Conservation (phyloP, 1,140 invertebrate species). For the Drosophila micromelanica region DNA sequence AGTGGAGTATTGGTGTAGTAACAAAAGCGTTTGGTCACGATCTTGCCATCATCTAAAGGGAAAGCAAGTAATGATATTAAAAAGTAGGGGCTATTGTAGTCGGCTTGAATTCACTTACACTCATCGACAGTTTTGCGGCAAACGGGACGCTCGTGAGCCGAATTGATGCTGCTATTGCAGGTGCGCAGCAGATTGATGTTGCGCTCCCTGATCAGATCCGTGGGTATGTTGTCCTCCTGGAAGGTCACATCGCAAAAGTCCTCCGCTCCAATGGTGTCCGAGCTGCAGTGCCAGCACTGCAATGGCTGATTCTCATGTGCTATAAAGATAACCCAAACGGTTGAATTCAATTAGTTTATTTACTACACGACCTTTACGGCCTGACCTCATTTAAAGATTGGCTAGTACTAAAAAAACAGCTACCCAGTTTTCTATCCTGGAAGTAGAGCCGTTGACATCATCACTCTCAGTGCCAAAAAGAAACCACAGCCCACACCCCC, state of each 20-base stretch:
- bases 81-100: background rate
- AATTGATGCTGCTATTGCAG: slow-evolving; percentile 77
- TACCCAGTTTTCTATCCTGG: background rate
- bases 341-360: slow-evolving; percentile 15
- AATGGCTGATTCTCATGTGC: slow-evolving; percentile 56
- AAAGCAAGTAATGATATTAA: background rate
- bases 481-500: slow-evolving; percentile 4
- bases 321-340: slow-evolving; percentile 14
- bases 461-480: slow-evolving; percentile 31
- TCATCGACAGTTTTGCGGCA: slow-evolving; percentile 82
- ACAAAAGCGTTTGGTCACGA: slow-evolving; percentile 78
- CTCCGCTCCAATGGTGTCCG: slow-evolving; percentile 72
- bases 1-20: slow-evolving; percentile 71
- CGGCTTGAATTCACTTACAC: slow-evolving; percentile 42
- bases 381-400: slow-evolving; percentile 23
- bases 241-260: slow-evolving; percentile 76
- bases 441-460: slow-evolving; percentile 60
- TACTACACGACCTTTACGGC: slow-evolving; percentile 2
- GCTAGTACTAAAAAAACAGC: too few species aligned
- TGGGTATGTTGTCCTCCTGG: slow-evolving; percentile 75
- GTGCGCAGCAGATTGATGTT: slow-evolving; percentile 72
- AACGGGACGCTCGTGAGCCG: slow-evolving; percentile 74
- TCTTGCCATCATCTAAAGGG: slow-evolving; percentile 70
- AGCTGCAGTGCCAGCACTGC: slow-evolving; percentile 82
- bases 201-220: slow-evolving; percentile 62